These are phyloP conservation scores for Drosophila meridionalis DNA, from an alignment of 2,888 invertebrate genomes.

Conservation along the genomic window DNA sequence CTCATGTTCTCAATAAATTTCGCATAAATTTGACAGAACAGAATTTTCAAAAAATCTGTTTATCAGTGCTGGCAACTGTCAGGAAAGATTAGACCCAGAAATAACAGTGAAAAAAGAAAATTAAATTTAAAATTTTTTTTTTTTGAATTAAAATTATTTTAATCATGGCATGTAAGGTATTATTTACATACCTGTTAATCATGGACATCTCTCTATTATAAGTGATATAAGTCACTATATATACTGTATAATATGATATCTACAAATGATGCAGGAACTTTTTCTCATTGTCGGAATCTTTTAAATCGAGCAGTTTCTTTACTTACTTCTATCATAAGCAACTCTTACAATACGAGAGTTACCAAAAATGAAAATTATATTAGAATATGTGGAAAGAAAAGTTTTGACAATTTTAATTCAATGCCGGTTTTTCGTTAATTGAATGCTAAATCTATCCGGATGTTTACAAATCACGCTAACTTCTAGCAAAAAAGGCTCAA, in stretches of 20 bases:
- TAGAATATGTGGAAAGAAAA: too few species aligned
- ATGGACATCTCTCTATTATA: background rate
- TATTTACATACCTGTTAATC: background rate
- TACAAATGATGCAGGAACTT: background rate
- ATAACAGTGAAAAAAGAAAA: background rate
- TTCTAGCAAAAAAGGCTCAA: background rate
- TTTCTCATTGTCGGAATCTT: background rate
- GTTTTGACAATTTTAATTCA: too few species aligned
- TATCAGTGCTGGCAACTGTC: background rate
- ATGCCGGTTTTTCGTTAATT: too few species aligned
- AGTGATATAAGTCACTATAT: background rate
- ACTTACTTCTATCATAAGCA: background rate
- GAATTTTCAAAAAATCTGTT: background rate
- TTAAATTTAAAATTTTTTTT: background rate
- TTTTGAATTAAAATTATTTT: background rate
- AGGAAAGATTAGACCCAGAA: background rate
- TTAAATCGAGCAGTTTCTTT: background rate
- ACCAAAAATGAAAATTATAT: too few species aligned
- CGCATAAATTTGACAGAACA: constrained; percentile 13
- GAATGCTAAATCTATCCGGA: background rate
- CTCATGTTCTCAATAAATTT: constrained; percentile 31
- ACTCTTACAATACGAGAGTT: too few species aligned
- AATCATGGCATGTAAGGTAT: background rate
- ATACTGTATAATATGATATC: background rate
- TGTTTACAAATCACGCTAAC: background rate